Conservation (phyloP, 2,797 vertebrate genomes). For the Molossus molossus region DNA sequence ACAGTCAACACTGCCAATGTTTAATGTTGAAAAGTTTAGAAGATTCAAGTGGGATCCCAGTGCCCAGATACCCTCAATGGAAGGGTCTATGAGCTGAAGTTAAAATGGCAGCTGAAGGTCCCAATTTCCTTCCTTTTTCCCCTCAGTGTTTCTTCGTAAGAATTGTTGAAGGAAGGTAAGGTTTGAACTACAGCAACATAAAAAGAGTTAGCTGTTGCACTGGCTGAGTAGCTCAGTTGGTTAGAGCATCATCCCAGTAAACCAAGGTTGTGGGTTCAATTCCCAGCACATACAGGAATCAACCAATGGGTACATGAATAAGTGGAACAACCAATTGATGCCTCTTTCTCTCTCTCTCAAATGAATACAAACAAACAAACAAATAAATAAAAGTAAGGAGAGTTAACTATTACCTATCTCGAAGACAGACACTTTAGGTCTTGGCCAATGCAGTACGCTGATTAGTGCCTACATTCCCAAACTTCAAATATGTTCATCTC, state of each 20-base stretch:
- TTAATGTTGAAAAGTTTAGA: constrained; percentile 50
- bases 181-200: not conserved
- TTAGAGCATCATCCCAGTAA: not conserved
- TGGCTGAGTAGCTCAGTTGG: not conserved
- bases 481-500: not conserved
- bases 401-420: not conserved
- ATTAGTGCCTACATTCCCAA: not conserved
- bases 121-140: not conserved
- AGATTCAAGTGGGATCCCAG: not conserved
- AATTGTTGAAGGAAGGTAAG: not conserved
- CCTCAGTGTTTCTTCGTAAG: not conserved
- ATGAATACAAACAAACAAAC: not conserved
- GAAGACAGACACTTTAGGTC: not conserved
- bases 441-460: not conserved
- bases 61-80: not conserved
- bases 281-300: not conserved
- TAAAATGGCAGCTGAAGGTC: constrained; percentile 7
- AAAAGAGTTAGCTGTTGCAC: not conserved
- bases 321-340: not conserved
- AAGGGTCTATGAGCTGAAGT: constrained; percentile 31
- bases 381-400: not conserved
- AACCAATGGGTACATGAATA: not conserved
- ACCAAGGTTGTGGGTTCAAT: not conserved
- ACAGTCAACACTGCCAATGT: not conserved
- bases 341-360: not conserved